Evolutionary conservation across 2,113 vertebrate genomes (phyloP).

Genomic region (Seriola aureovittata): DNA sequence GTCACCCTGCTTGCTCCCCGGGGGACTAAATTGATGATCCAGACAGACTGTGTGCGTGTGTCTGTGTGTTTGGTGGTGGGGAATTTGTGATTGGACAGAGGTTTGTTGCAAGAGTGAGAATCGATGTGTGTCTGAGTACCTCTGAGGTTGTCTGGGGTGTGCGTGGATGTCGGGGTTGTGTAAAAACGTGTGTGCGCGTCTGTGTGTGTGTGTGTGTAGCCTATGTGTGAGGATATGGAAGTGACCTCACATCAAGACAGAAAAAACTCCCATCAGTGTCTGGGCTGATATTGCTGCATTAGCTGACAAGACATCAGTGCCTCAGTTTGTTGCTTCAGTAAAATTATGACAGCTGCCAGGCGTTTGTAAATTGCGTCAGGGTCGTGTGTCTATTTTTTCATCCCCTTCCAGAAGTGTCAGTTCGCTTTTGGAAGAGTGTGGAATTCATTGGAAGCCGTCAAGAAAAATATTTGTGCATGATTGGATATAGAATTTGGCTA

Average conservation of each 20-base stretch:
- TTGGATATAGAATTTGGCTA: slow-evolving; percentile 64
- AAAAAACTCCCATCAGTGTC: slow-evolving; percentile 24
- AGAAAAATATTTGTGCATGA: slow-evolving; percentile 65
- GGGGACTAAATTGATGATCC: slow-evolving; percentile 80
- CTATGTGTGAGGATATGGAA: slow-evolving; percentile 25
- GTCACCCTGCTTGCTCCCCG: slow-evolving; percentile 77
- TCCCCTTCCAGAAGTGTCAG: slow-evolving; percentile 36
- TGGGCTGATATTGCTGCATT: slow-evolving; percentile 43
- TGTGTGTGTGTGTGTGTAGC: slow-evolving; percentile 3
- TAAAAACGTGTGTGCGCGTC: slow-evolving; percentile 16
- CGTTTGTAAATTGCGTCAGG: slow-evolving; percentile 59
- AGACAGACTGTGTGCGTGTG: slow-evolving; percentile 64
- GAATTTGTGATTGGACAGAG: slow-evolving; percentile 43
- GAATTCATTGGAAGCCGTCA: slow-evolving; percentile 51
- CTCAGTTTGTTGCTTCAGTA: slow-evolving; percentile 72
- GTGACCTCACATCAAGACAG: slow-evolving; percentile 60
- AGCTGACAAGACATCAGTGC: slow-evolving; percentile 45
- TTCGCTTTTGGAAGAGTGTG: slow-evolving; percentile 44
- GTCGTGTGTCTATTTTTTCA: slow-evolving; percentile 30
- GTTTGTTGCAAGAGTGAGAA: slow-evolving; percentile 41
- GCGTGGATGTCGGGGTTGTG: slow-evolving; percentile 40
- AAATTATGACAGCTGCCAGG: slow-evolving; percentile 69
- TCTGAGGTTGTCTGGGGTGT: slow-evolving; percentile 55
- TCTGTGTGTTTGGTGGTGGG: slow-evolving; percentile 26
- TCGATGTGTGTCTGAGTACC: slow-evolving; percentile 50